Percentiles rank a stretch among this genome's conserved stretches.
Conservation (phyloP, 2,888 invertebrate genomes). For the Pseudanteris insignis region DNA sequence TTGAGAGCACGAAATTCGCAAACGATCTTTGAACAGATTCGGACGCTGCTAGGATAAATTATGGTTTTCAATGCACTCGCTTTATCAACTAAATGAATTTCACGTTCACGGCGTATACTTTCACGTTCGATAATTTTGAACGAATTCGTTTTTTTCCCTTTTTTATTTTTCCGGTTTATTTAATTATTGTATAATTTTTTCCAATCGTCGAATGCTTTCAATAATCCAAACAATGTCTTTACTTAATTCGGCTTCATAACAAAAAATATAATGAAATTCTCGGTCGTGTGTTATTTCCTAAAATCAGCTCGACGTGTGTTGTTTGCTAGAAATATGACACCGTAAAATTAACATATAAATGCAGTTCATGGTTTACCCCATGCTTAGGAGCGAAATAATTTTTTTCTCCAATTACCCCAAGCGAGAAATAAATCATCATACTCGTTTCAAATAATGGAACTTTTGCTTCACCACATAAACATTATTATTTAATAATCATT, state of each 20-base stretch:
- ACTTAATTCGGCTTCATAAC: background rate
- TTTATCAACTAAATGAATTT: no score
- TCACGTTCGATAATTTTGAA: no score
- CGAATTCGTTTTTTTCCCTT: no score
- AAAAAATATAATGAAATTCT: background rate
- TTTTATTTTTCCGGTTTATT: no score
- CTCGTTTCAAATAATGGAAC: slow-evolving; percentile 3
- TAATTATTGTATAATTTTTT: no score
- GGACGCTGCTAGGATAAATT: background rate
- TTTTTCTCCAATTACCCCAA: slow-evolving; percentile 1
- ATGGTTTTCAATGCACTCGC: no score
- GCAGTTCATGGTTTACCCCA: background rate
- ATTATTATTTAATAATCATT: no score
- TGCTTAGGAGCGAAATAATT: background rate
- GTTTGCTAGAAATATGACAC: slow-evolving; percentile 1
- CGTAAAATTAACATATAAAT: slow-evolving; percentile 6
- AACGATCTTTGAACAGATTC: slow-evolving; percentile 6
- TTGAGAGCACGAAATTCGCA: background rate
- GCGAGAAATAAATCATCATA: slow-evolving; percentile 4
- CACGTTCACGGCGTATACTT: no score
- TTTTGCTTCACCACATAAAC: no score
- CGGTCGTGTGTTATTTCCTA: background rate
- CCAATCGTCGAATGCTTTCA: background rate
- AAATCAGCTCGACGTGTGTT: background rate
- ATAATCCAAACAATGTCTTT: background rate